Evolutionary conservation across 2,113 vertebrate species (phyloP).

Genomic region (Ornithorhynchus anatinus): DNA sequence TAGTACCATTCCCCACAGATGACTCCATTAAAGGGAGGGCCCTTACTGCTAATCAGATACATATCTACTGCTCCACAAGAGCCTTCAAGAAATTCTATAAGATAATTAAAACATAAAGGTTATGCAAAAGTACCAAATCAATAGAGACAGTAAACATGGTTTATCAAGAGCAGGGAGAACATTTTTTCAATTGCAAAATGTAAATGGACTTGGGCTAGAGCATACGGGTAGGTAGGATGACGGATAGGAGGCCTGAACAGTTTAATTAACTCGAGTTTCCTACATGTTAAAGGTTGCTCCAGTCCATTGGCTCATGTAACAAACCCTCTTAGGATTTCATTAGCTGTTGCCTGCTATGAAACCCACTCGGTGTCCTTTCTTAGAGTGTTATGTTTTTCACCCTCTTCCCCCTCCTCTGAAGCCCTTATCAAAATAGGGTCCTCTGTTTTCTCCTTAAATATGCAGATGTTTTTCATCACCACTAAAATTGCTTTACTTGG

Average conservation of each 20-base stretch:
- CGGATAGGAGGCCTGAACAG: conserved; percentile 65
- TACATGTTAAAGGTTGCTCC: conserved; percentile 71
- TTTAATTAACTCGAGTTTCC: conserved; percentile 77
- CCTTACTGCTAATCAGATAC: conserved; percentile 60
- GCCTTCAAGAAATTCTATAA: conserved; percentile 58
- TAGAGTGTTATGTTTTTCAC: conserved; percentile 29
- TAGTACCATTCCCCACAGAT: conserved; percentile 49
- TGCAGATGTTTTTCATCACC: conserved; percentile 42
- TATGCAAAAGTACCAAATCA: conserved; percentile 71
- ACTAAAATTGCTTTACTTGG: conserved; percentile 36
- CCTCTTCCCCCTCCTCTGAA: conserved; percentile 14
- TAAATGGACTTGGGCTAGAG: conserved; percentile 66
- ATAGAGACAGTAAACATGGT: conserved; percentile 67
- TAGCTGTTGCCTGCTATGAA: conserved; percentile 49
- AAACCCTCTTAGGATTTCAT: conserved; percentile 70
- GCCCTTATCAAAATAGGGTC: conserved; percentile 45
- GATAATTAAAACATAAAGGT: conserved; percentile 74
- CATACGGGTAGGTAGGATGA: conserved; percentile 47
- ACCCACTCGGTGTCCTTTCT: conserved; percentile 2
- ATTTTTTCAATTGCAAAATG: conserved; percentile 65
- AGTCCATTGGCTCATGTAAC: conserved; percentile 72
- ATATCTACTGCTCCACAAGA: conserved; percentile 36
- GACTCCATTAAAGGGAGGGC: conserved; percentile 61
- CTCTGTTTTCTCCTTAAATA: conserved; percentile 46
- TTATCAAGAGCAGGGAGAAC: conserved; percentile 61